These are phyloP conservation scores for Scaptomyza montana DNA, from an alignment of 1,140 invertebrate genomes.

Conservation along the genomic window DNA sequence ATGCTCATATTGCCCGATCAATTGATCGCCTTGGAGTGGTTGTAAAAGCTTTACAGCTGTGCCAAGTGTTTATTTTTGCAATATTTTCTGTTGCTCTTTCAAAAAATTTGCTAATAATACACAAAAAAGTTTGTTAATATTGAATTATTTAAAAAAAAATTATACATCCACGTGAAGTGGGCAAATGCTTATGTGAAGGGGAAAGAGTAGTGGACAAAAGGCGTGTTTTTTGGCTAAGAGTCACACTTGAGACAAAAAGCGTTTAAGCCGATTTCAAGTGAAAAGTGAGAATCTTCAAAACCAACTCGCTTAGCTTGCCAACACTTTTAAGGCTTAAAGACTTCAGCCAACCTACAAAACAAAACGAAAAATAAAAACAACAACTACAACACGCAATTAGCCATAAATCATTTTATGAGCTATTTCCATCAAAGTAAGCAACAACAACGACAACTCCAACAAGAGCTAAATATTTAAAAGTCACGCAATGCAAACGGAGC, in stretches of 20 bases:
- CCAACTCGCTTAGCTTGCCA: not conserved
- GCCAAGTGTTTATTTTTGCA: conserved; percentile 39
- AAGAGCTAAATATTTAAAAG: conserved; percentile 56
- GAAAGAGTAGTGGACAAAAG: conserved; percentile 28
- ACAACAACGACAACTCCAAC: conserved; percentile 13
- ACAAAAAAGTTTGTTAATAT: conserved; percentile 27
- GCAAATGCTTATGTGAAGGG: conserved; percentile 6
- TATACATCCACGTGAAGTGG: not conserved
- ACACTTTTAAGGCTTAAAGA: conserved; percentile 2
- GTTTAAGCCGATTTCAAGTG: not conserved
- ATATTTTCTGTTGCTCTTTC: conserved; percentile 13
- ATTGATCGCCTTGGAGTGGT: conserved; percentile 42
- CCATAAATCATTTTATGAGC: conserved; percentile 74
- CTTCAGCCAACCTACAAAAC: not conserved
- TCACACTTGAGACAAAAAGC: not conserved
- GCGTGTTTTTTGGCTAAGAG: conserved; percentile 19
- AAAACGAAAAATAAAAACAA: not conserved
- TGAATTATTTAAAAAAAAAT: too few relatives aligned
- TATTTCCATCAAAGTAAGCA: conserved; percentile 45
- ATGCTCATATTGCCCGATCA: conserved; percentile 42
- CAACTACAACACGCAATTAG: conserved; percentile 49
- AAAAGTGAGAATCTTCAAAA: not conserved
- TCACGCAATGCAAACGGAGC: conserved; percentile 57
- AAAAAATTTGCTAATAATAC: conserved; percentile 28
- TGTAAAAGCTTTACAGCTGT: conserved; percentile 26